Conservation (phyloP, 1,140 invertebrate species). For the Batillaria attramentaria region DNA sequence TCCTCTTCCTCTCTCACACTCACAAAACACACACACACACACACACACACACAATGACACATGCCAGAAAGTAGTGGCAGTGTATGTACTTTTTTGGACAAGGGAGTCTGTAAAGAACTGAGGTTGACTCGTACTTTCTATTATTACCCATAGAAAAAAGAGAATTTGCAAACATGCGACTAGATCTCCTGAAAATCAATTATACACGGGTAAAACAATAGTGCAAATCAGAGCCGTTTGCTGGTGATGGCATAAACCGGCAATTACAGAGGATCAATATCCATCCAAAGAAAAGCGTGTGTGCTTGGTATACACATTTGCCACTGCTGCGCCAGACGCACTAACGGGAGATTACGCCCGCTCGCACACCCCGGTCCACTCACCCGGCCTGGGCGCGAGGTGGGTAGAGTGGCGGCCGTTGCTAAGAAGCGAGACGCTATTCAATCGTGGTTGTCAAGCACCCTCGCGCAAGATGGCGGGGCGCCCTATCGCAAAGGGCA, state of each 20-base stretch:
- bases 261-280: not conserved
- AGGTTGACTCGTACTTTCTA: too few species aligned
- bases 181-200: too few species aligned
- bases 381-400: too few species aligned
- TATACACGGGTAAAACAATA: not conserved
- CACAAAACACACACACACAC: too few species aligned
- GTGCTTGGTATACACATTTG: not conserved
- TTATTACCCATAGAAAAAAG: too few species aligned
- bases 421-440: conserved; percentile 1
- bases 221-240: not conserved
- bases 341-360: not conserved
- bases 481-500: not conserved
- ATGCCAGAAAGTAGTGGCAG: too few species aligned
- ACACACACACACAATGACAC: too few species aligned
- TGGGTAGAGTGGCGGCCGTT: not conserved
- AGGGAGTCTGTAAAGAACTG: too few species aligned
- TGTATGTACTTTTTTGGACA: too few species aligned
- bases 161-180: too few species aligned
- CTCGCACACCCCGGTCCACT: not conserved
- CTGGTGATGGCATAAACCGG: not conserved
- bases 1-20: too few species aligned
- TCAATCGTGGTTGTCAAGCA: conserved; percentile 13
- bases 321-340: not conserved
- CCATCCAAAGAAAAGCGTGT: too few species aligned
- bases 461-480: conserved; percentile 12